Percentiles rank a stretch among this genome's conserved stretches.
phyloP scores from a whole-genome alignment of 2,888 invertebrate species.

The Steinernema scapterisci region DNA sequence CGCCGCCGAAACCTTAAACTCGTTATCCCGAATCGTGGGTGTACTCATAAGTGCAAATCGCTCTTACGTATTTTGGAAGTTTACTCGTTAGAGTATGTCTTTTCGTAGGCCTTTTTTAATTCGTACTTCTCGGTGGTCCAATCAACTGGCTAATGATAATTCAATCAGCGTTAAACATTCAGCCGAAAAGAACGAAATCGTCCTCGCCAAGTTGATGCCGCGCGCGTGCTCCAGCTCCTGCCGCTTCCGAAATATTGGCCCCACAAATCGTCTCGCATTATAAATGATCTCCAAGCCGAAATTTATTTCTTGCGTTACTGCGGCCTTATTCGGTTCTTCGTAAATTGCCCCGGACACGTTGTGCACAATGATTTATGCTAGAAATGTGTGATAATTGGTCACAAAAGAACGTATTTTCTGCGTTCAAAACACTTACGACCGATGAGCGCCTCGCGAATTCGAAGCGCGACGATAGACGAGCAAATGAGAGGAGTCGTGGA shows the following conservation, averaged over 20 bases:
- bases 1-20: not conserved
- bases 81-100: not conserved
- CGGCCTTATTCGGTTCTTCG: not conserved
- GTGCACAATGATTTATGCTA: constrained; percentile 18
- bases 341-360: not conserved
- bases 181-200: constrained; percentile 6
- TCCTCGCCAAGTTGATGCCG: not conserved
- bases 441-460: not conserved
- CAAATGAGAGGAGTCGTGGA: not conserved
- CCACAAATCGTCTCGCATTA: not conserved
- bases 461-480: not conserved
- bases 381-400: not conserved
- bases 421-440: constrained; percentile 11
- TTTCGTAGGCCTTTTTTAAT: constrained; percentile 12
- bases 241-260: not conserved
- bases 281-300: not conserved
- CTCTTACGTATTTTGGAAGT: not conserved
- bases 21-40: not conserved
- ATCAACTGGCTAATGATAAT: constrained; percentile 27
- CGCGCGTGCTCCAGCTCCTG: not conserved
- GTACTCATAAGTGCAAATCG: constrained; percentile 4
- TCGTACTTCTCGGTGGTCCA: constrained; percentile 9
- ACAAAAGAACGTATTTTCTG: not conserved
- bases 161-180: constrained; percentile 25
- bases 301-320: not conserved